Percentiles rank a stretch among this genome's conserved stretches.
Conservation (phyloP, 2,888 invertebrate genomes). For the Xestobium rufovillosum region DNA sequence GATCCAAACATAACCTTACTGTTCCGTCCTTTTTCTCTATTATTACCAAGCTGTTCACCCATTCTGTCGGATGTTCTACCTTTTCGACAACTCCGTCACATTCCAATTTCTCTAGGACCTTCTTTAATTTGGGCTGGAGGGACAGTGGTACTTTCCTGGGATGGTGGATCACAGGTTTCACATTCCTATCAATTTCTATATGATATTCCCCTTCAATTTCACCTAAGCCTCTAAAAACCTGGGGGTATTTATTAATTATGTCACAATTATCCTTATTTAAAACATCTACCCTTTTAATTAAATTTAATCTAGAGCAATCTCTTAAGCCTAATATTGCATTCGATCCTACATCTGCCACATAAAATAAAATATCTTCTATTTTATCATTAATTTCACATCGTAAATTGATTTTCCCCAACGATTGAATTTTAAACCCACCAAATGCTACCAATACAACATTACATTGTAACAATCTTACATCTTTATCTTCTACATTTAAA, state of each 20-base stretch:
- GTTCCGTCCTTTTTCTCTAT: slow-evolving; percentile 18
- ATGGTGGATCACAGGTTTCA: slow-evolving; percentile 16
- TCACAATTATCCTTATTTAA: too few species aligned
- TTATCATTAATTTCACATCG: slow-evolving; percentile 10
- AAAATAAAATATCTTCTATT: slow-evolving; percentile 10
- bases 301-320: slow-evolving; percentile 9
- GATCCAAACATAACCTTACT: slow-evolving; percentile 19
- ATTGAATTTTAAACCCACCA: slow-evolving; percentile 3
- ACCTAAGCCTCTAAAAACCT: slow-evolving; percentile 19
- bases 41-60: slow-evolving; percentile 20
- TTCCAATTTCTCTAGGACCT: slow-evolving; percentile 17
- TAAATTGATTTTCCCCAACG: slow-evolving; percentile 14
- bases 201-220: slow-evolving; percentile 14
- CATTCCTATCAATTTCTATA: slow-evolving; percentile 20
- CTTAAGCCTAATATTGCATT: slow-evolving; percentile 12
- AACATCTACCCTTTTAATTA: slow-evolving; percentile 11
- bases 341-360: slow-evolving; percentile 8
- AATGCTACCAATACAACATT: slow-evolving; percentile 7
- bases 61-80: too few species aligned
- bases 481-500: too few species aligned
- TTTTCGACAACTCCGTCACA: slow-evolving; percentile 18
- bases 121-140: slow-evolving; percentile 19
- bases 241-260: too few species aligned
- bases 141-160: slow-evolving; percentile 21
- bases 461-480: too few species aligned